These are phyloP conservation scores for Globicephala melas DNA, from an alignment of 2,113 vertebrate genomes.

Conservation along the genomic window DNA sequence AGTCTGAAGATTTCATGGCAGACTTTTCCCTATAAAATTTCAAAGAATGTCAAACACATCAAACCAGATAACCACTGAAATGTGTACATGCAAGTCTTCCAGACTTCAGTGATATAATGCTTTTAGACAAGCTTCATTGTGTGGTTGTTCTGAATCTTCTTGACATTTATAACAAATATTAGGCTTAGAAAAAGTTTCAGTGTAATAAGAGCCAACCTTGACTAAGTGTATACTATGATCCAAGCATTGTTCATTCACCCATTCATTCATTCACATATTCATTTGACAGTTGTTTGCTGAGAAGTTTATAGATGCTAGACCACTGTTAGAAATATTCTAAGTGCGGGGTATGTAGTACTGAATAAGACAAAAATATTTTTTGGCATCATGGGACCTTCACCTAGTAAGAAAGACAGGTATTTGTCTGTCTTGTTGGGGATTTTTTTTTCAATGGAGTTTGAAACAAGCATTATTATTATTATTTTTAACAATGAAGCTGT, in stretches of 20 bases:
- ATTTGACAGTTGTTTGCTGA: neutral
- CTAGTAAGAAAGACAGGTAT: neutral
- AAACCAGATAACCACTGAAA: neutral
- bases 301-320: neutral
- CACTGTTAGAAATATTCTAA: neutral
- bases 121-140: neutral
- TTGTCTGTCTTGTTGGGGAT: neutral
- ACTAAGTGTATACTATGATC: neutral
- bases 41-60: neutral
- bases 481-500: neutral
- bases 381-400: neutral
- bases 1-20: neutral
- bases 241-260: neutral
- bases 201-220: neutral
- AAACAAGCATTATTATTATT: neutral
- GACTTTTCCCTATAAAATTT: neutral
- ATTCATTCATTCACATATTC: neutral
- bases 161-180: neutral
- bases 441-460: neutral
- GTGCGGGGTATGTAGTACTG: neutral
- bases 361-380: neutral
- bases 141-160: slow-evolving; percentile 1
- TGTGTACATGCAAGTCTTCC: neutral
- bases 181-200: neutral
- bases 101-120: neutral